phyloP scores from a whole-genome alignment of 1,140 invertebrate genomes.

The Triops longicaudatus region DNA sequence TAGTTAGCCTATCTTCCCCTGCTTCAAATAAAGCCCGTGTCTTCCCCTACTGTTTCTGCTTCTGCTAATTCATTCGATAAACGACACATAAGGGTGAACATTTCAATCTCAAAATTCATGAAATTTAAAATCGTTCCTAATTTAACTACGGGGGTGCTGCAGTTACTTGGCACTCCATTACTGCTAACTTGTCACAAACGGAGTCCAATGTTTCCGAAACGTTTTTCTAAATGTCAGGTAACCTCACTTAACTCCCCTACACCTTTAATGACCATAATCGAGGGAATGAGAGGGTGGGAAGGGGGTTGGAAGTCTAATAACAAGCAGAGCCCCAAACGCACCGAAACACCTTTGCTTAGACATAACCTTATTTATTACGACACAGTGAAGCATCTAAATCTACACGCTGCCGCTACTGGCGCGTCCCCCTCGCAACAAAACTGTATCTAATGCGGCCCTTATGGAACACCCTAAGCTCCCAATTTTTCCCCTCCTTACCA shows the following conservation, averaged over 20 bases:
- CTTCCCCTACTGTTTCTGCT: neutral
- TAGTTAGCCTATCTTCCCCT: too few relatives aligned
- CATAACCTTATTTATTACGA: conserved; percentile 3
- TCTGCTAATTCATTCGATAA: neutral
- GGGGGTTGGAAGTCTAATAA: conserved; percentile 14
- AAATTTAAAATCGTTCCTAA: neutral
- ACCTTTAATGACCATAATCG: neutral
- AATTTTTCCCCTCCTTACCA: neutral
- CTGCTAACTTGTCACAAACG: conserved; percentile 11
- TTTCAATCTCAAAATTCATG: conserved; percentile 5
- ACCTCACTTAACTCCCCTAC: neutral
- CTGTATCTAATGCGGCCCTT: neutral
- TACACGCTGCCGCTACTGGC: neutral
- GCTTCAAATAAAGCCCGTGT: too few relatives aligned
- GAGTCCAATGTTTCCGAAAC: neutral
- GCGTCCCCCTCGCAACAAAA: neutral
- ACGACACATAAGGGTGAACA: neutral
- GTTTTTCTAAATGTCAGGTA: too few relatives aligned
- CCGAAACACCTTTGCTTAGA: neutral
- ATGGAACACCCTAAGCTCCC: neutral
- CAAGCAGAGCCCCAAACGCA: neutral
- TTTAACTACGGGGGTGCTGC: neutral
- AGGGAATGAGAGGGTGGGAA: conserved; percentile 10
- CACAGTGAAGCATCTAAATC: conserved; percentile 8
- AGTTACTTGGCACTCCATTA: neutral